These are phyloP conservation scores for Erebia ligea DNA, from an alignment of 2,888 invertebrate genomes.

Conservation along the genomic window DNA sequence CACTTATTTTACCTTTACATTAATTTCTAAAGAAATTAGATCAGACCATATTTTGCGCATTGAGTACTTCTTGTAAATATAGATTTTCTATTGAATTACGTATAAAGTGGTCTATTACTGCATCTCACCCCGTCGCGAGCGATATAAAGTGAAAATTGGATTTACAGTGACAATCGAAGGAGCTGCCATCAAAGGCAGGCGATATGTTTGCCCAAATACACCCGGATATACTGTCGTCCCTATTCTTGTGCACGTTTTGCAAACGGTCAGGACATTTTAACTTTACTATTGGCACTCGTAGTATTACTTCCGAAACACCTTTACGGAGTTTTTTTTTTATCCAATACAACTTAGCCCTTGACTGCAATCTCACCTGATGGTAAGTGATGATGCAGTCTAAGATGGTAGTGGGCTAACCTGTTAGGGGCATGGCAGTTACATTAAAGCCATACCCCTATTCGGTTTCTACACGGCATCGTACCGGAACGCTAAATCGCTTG, in stretches of 20 bases:
- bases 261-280: conserved; percentile 34
- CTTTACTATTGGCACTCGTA: conserved; percentile 22
- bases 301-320: background rate
- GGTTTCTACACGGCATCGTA: too few relatives aligned
- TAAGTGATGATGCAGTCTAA: too few relatives aligned
- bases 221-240: conserved; percentile 65
- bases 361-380: too few relatives aligned
- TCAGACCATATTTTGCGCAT: background rate
- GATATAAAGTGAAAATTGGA: conserved; percentile 82
- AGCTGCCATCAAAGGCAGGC: conserved; percentile 78
- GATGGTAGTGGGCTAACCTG: too few relatives aligned
- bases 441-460: too few relatives aligned
- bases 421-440: too few relatives aligned
- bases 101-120: conserved; percentile 45
- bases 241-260: conserved; percentile 50
- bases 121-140: conserved; percentile 67
- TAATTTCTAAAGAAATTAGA: conserved; percentile 2
- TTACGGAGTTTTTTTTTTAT: too few relatives aligned
- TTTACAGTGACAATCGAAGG: conserved; percentile 81
- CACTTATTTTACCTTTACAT: too few relatives aligned
- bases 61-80: background rate
- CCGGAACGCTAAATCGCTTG: too few relatives aligned
- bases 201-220: conserved; percentile 74
- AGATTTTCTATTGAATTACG: conserved; percentile 28
- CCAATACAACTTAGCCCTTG: too few relatives aligned